Evolutionary conservation across 2,888 invertebrate genomes (phyloP).

Genomic region (Hedychridium roseum): DNA sequence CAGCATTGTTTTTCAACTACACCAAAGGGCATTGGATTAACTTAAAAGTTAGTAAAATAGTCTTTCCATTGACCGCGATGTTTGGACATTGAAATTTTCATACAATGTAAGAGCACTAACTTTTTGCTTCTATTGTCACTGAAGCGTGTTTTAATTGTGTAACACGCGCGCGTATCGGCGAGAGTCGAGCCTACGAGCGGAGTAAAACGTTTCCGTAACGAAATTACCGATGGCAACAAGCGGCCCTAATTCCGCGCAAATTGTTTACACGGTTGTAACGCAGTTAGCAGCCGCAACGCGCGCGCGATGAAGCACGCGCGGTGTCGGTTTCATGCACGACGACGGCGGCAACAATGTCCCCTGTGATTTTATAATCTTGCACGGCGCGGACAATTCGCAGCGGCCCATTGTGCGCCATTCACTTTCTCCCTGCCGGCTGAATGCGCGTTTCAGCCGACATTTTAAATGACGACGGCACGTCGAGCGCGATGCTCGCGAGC

Average conservation of each 20-base stretch:
- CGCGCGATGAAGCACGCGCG: not conserved
- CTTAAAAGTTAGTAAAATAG: no score
- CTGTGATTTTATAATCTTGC: slow-evolving; percentile 16
- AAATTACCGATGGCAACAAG: slow-evolving; percentile 23
- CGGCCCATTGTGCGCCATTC: slow-evolving; percentile 8
- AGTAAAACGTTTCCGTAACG: slow-evolving; percentile 10
- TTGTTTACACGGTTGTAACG: slow-evolving; percentile 13
- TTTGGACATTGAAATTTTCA: no score
- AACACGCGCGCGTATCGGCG: no score
- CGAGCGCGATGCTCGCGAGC: not conserved
- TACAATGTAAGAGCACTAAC: no score
- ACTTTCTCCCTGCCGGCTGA: slow-evolving; percentile 14
- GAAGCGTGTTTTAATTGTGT: no score
- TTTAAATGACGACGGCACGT: slow-evolving; percentile 8
- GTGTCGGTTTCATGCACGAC: slow-evolving; percentile 6
- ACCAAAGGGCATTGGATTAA: no score
- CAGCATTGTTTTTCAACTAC: no score
- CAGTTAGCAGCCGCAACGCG: slow-evolving; percentile 5
- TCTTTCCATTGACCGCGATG: no score
- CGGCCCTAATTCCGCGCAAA: slow-evolving; percentile 26
- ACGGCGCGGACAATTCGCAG: slow-evolving; percentile 1
- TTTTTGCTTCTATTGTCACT: no score
- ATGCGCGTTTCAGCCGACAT: slow-evolving; percentile 13
- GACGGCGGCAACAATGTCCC: slow-evolving; percentile 16
- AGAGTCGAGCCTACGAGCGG: no score